Evolutionary conservation across 64 coral and sea anemone genomes (phyloP).

Genomic region (Montipora cactus): DNA sequence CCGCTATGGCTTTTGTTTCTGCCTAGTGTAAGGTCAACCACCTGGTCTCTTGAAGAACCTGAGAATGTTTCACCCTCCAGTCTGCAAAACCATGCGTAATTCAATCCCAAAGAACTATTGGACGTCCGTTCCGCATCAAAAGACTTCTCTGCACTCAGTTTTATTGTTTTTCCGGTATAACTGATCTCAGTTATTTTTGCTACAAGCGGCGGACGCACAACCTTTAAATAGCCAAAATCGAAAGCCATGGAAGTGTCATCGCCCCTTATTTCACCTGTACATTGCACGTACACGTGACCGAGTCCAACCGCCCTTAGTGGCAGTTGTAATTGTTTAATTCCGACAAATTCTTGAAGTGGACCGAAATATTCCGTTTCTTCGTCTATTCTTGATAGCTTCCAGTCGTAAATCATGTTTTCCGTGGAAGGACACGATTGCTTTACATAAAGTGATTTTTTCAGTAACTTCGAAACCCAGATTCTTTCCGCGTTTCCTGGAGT

Average conservation of each 20-base stretch:
- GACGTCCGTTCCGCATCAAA: not conserved
- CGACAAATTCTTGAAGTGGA: not conserved
- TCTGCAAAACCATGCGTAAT: conserved; percentile 53
- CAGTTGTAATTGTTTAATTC: not conserved
- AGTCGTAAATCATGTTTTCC: not conserved
- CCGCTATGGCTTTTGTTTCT: not conserved
- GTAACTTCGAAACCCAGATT: not conserved
- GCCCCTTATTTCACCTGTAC: not conserved
- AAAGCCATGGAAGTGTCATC: not conserved
- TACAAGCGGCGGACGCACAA: conserved; percentile 23
- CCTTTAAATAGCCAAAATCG: conserved; percentile 42
- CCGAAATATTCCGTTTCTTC: conserved; percentile 23
- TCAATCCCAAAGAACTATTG: not conserved
- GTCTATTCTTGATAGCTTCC: conserved; percentile 16
- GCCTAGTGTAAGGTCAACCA: conserved; percentile 16
- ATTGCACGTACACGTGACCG: conserved; percentile 47
- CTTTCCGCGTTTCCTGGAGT: not conserved
- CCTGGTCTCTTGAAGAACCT: not conserved
- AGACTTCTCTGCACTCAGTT: conserved; percentile 15
- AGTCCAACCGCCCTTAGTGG: not conserved
- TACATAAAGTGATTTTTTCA: not conserved
- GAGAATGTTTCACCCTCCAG: not conserved
- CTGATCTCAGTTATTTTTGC: conserved; percentile 39
- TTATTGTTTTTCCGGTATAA: not conserved
- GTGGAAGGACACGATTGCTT: not conserved